These are phyloP conservation scores for Oppia nitens DNA, from an alignment of 1,140 invertebrate species.

Conservation along the genomic window DNA sequence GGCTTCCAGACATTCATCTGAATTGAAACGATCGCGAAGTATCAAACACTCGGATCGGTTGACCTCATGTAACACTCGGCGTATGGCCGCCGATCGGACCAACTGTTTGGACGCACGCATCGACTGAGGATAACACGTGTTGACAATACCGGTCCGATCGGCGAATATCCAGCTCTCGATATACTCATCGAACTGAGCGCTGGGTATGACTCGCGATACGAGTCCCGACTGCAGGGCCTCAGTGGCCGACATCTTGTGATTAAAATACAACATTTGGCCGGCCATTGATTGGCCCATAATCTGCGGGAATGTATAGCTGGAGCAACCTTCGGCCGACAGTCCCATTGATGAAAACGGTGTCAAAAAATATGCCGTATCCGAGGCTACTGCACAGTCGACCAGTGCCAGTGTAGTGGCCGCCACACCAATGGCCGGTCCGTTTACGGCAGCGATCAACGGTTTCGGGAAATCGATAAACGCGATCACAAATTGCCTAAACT, in stretches of 20 bases:
- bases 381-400: conserved; percentile 74
- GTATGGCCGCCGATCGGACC: no score
- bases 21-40: no score
- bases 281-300: conserved; percentile 57
- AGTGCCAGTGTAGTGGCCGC: conserved; percentile 60
- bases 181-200: not conserved
- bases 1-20: no score
- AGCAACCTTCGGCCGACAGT: conserved; percentile 63
- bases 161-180: not conserved
- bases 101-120: not conserved
- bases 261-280: conserved; percentile 58
- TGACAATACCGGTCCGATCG: not conserved
- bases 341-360: conserved; percentile 68
- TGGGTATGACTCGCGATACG: conserved; percentile 33
- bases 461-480: conserved; percentile 75
- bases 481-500: conserved; percentile 50
- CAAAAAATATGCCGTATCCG: conserved; percentile 63
- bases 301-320: conserved; percentile 60
- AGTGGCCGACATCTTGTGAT: conserved; percentile 52
- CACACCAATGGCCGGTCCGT: conserved; percentile 86
- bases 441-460: conserved; percentile 66
- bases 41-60: no score
- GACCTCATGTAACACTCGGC: no score
- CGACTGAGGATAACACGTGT: not conserved
- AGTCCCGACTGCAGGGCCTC: conserved; percentile 47